Base-by-base conservation (phyloP, 2,797 vertebrate genomes). In the Eulemur coronatus region DNA sequence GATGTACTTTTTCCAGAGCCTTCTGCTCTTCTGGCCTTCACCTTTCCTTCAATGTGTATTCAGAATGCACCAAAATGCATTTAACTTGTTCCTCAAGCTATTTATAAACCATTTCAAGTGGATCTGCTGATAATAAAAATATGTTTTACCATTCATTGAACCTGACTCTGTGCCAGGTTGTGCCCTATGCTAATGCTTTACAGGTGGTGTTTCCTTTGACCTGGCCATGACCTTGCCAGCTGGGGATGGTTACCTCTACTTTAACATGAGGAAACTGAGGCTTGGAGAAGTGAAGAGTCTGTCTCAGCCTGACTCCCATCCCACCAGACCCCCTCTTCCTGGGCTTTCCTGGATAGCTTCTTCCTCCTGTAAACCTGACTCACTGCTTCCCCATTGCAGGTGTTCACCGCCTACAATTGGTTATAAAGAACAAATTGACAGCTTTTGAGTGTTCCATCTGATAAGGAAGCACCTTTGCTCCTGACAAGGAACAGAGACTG, bases 211-310 rank as follows among this genome's bases (percentile, higher is more conserved):
- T 67, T 70, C 79, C 76, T 81, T 43, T 80, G 75, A 80, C 17
- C 20, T 46, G 70, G 63, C 20, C 59, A 85, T 48, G 22, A 9
- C 30, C 14, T 72, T n/a, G 15, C 18, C 28, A 69, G 35, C 38
- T 46, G 7, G 22, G 55, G 35, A 17, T 48, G 67, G 43, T n/a
- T 14, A 57, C 10, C 46, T 91, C 65, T 17, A 9, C 24, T 91
- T 89, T 85, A 82, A 85, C n/a, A 48, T 50, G 41, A 91, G 48
- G 80, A 86, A 97, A 50, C 30, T 17, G 11, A 97, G n/a, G 13
- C 85, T 92, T 24, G 4, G 35, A 69, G 80, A 35, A 63, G 1
- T 82, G 41, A 81, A 76, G n/a, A 52, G 43, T 38, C 70, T 50
- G n/a, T 17, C 17, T 38, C 12, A 46, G 38, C 5, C 52, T 24